Base-by-base conservation (phyloP, 2,888 invertebrate genomes). In the Cataglyphis cursor region DNA sequence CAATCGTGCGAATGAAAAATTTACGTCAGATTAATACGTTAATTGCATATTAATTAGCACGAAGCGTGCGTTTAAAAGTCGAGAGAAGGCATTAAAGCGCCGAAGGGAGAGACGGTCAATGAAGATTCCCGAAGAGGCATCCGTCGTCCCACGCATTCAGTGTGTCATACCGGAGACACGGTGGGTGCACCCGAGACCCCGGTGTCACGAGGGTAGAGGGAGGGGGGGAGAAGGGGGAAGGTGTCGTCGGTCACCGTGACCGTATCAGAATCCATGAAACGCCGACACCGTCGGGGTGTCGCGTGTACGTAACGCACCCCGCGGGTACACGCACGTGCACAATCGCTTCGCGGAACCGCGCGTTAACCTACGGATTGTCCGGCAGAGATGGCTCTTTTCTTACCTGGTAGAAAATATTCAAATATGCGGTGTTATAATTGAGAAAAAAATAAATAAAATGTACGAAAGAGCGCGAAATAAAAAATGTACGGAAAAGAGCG, bases 101-200 rank as follows among this genome's bases (percentile, higher is more conserved):
- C 4, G 9, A 2, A 28, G 64, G 51, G 24, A 59, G 76, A 81
- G 74, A 78, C 87, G 65, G 88, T 89, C 85, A 59, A 85, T 89
- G 76, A 87, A 66, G 68, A 84, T 81, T 84, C 88, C 85, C 84
- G 85, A 83, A 88, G 72, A 87, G 75, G 70, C 9, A 48, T 59
- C 38, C 81, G 83, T 70, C 82, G 68, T 88, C 88, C 87, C 85
- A 85, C 85, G 87, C 88, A 61, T 64, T 82, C 64, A 72, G 87
- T 88, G 92, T 88, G 92, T 92, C 91, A 87, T 85, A 90, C 92
- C 93, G 94, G 94, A 94, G 93, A 94, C 90, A 95, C 94, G 94
- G 93, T 95, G 94, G 94, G 93, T 95, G 93, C 92, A 84, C 87
- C 90, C 83, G 88, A 88, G 84, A 59, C 89, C 88, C 88, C 85